Evolutionary conservation across 2,888 invertebrate species (phyloP), one percentile per base, ranked within the genome.

Genomic region (Epinotia nisella): DNA sequence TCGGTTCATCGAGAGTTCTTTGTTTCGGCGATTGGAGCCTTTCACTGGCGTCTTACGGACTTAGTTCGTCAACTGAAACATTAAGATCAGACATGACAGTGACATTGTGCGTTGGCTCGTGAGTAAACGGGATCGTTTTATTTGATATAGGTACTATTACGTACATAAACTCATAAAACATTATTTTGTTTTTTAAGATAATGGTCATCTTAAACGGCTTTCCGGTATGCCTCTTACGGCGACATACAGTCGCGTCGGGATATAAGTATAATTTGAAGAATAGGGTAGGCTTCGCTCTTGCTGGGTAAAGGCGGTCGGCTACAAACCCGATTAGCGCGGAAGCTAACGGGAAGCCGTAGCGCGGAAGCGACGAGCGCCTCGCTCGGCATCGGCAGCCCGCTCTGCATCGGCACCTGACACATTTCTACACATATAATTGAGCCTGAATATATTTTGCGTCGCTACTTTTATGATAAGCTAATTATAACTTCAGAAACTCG

Each of bases 1-100:
- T 88, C 81, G 87, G 84, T 86, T 83, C 82, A 84, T 89, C 83
- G 85, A 86, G 82, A 88, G 82, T 80, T 90, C 85, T 88, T 88
- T 87, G 87, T 89, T 88, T 85, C 81, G 85, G 83, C 81, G 80
- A 80, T 79, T 77, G 74, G 76, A 78, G 78, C 79, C 87, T 85
- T 85, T 87, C 87, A 85, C 88, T 84, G 79, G 76, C 55, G 29
- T 74, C 67, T 69, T 41, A 24, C 64, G 55, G 55, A 41, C 55
- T 66, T 55, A 55, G 65, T 21, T 65, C 65, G 53, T 65, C 55
- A 41, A 41, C 5, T 41, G 55, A 56, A 41, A 56, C 56, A 15
- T 65, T 55, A 66, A 66, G 55, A 53, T 55, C 55, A 55, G 61
- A 39, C 49, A 61, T 68, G 55, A 72, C 72, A 56, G 67, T 72